phyloP scores from a whole-genome alignment of 2,113 vertebrate genomes.

The Dicaeum eximium region DNA sequence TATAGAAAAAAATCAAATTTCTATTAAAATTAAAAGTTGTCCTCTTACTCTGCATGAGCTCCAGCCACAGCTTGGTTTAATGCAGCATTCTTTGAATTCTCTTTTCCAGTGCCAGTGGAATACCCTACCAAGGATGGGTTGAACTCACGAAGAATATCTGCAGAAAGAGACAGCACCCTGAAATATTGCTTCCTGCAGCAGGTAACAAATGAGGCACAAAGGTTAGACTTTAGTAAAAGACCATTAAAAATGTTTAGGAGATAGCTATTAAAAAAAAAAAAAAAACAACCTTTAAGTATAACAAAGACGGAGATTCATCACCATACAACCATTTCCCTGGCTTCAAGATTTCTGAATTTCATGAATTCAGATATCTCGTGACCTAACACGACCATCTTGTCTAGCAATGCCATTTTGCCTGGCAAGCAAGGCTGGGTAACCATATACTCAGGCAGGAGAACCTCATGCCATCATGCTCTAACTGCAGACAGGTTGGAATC shows the following conservation, averaged over 20 bases:
- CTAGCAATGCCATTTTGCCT: not conserved
- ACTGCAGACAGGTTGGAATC: not conserved
- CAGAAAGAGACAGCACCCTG: slow-evolving; percentile 17
- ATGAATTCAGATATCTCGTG: not conserved
- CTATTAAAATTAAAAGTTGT: not conserved
- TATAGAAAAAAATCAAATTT: not conserved
- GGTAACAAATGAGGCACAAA: not conserved
- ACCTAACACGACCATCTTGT: not conserved
- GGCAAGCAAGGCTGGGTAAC: not conserved
- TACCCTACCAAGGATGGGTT: slow-evolving; percentile 72
- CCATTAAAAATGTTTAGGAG: not conserved
- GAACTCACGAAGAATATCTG: slow-evolving; percentile 79
- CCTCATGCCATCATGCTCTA: not conserved
- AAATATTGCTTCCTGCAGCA: not conserved
- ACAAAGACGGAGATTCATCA: not conserved
- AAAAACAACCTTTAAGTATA: not conserved
- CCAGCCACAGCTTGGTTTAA: slow-evolving; percentile 76
- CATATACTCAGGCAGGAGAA: not conserved
- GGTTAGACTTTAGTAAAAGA: not conserved
- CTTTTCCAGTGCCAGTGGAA: slow-evolving; percentile 55
- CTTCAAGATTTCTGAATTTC: not conserved
- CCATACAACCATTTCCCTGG: not conserved
- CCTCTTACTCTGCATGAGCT: slow-evolving; percentile 42
- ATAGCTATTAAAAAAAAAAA: not conserved
- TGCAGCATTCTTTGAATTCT: not conserved